A percentile compares a stretch with the other conserved stretches of the same genome.
Evolutionary conservation across 2,888 invertebrate genomes (phyloP).

Genomic region (Prosopocoilus inquinatus): DNA sequence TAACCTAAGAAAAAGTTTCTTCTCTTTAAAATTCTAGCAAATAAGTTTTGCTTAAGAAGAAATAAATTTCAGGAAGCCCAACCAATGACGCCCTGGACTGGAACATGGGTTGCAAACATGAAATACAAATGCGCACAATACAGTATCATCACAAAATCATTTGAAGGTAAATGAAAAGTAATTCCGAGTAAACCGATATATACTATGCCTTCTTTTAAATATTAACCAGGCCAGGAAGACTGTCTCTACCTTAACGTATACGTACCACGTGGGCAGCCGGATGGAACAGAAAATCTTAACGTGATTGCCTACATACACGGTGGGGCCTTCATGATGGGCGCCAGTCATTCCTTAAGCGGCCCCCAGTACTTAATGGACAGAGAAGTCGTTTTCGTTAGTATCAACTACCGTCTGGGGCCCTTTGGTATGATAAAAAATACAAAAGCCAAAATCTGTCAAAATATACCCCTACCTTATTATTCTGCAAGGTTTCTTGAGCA

Average conservation of each 20-base stretch:
- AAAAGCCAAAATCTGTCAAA: background rate
- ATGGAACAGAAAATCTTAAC: slow-evolving; percentile 44
- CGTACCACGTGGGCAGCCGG: slow-evolving; percentile 46
- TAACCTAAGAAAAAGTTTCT: too few relatives aligned
- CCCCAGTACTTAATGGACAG: slow-evolving; percentile 59
- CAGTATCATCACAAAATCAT: too few relatives aligned
- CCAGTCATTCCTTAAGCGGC: slow-evolving; percentile 53
- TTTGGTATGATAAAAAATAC: slow-evolving; percentile 36
- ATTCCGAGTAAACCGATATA: too few relatives aligned
- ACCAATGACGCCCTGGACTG: too few relatives aligned
- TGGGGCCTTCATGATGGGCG: slow-evolving; percentile 63
- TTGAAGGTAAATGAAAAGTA: too few relatives aligned
- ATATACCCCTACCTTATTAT: too few relatives aligned
- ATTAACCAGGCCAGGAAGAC: slow-evolving; percentile 59
- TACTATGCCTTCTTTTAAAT: too few relatives aligned
- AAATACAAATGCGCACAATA: too few relatives aligned
- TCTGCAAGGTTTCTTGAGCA: slow-evolving; percentile 58
- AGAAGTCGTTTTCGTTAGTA: slow-evolving; percentile 61
- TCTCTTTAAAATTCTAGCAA: too few relatives aligned
- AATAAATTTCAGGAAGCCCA: too few relatives aligned
- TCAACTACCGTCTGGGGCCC: slow-evolving; percentile 67
- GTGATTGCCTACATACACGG: slow-evolving; percentile 64
- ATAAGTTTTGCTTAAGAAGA: too few relatives aligned
- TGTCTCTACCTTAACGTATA: slow-evolving; percentile 62
- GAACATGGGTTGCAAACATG: too few relatives aligned